Evolutionary conservation across 2,113 vertebrate genomes (phyloP).

Genomic region (Arvicanthis niloticus): DNA sequence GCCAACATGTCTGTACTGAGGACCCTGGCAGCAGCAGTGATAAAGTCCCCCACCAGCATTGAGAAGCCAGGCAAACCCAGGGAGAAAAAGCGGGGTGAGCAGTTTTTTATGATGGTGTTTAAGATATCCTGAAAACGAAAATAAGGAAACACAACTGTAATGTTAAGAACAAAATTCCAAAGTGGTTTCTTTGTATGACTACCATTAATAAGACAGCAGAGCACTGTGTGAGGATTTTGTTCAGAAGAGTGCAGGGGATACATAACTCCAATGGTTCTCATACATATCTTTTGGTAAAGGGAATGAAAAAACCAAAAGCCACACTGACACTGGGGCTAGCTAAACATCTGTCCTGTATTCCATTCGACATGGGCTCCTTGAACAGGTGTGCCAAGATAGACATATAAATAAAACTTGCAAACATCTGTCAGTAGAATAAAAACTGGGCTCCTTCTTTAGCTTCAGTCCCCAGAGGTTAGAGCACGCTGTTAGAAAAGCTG

Average conservation of each 20-base stretch:
- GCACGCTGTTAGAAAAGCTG: neutral
- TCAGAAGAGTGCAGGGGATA: neutral
- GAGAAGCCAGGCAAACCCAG: constrained; percentile 97
- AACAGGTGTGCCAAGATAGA: neutral
- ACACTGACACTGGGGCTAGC: neutral
- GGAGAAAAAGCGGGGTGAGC: constrained; percentile 96
- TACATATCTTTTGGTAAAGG: constrained; percentile 12
- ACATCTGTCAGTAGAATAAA: constrained; percentile 3
- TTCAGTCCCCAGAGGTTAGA: neutral
- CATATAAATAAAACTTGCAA: neutral
- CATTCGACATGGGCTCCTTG: neutral
- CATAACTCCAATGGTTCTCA: neutral
- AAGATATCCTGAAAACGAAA: constrained; percentile 92
- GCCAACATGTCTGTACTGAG: constrained; percentile 90
- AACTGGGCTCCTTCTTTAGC: neutral
- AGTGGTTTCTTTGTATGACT: neutral
- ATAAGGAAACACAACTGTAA: neutral
- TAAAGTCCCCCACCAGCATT: constrained; percentile 95
- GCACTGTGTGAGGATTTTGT: neutral
- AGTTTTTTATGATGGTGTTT: constrained; percentile 94
- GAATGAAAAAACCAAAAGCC: neutral
- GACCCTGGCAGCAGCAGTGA: constrained; percentile 91
- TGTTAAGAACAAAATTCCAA: neutral
- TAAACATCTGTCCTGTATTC: neutral
- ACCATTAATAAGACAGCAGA: neutral